phyloP scores from a whole-genome alignment of 2,888 invertebrate species.

The Eudasyphora cyanicolor region DNA sequence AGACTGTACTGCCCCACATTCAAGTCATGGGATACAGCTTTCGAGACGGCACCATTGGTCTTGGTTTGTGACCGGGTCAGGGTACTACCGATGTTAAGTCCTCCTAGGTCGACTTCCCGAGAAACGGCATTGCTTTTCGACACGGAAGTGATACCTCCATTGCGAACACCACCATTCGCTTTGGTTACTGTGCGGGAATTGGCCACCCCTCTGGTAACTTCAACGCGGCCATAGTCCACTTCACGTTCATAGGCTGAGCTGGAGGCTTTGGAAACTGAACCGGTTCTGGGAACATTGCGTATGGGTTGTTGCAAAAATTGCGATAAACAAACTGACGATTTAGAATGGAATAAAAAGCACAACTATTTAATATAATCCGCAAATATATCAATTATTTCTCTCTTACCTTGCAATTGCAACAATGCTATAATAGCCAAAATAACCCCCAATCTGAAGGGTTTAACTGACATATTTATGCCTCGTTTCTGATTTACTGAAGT shows the following conservation, averaged over 20 bases:
- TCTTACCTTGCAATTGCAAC: slow-evolving; percentile 46
- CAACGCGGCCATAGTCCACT: slow-evolving; percentile 71
- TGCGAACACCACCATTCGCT: slow-evolving; percentile 63
- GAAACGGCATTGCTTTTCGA: slow-evolving; percentile 72
- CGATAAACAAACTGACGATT: slow-evolving; percentile 32
- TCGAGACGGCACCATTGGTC: slow-evolving; percentile 72
- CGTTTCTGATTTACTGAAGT: not conserved
- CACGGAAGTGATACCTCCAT: slow-evolving; percentile 72
- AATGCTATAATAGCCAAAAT: slow-evolving; percentile 38
- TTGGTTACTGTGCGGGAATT: slow-evolving; percentile 74
- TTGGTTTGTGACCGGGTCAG: slow-evolving; percentile 72
- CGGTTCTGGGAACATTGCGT: slow-evolving; percentile 55
- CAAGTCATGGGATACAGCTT: slow-evolving; percentile 71
- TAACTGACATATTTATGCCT: slow-evolving; percentile 23
- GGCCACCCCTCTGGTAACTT: slow-evolving; percentile 69
- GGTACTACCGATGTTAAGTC: slow-evolving; percentile 75
- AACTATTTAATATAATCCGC: too few relatives aligned
- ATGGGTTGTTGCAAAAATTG: slow-evolving; percentile 14
- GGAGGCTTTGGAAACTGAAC: slow-evolving; percentile 73
- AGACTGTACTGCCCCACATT: slow-evolving; percentile 75
- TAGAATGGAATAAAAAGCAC: too few relatives aligned
- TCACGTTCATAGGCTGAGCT: slow-evolving; percentile 73
- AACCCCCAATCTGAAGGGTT: not conserved
- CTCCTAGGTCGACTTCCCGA: slow-evolving; percentile 73
- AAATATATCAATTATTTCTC: not conserved